Base-by-base conservation (phyloP, 2,888 invertebrate genomes). In the Cheilosia vernalis region DNA sequence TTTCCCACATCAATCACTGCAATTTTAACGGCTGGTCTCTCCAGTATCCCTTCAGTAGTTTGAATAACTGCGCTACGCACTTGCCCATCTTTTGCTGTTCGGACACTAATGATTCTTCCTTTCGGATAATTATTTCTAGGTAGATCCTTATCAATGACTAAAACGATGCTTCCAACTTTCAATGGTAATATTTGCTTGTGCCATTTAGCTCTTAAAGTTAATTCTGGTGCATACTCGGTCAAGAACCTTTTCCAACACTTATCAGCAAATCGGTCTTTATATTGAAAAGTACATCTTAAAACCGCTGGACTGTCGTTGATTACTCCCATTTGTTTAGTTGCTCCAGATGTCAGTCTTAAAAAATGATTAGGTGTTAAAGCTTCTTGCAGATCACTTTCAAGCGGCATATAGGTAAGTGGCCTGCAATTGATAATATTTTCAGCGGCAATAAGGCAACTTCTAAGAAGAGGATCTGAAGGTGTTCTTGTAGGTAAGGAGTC, bases 341-440 rank as follows among this genome's bases (percentile, higher is more conserved):
- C 77, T n/a, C 49, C 73, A n/a, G 21, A 21, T 21, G 21, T 21
- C 21, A 21, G 2, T 21, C 21, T 21, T 21, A 21, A 21, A 21
- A 21, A 88, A 74, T 89, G 88, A 55, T 88, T 89, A 0, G 87
- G 87, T 1, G 88, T 88, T 13, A 88, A 61, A 0, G 81, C 76
- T 47, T 87, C 84, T 1, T 79, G 58, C 73, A 85, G 6, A 60
- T 61, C 47, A 70, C 73, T 30, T 15, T 76, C 58, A 13, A 79
- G 5, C 2, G 56, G 73, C 6, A 72, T 10, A 10, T 42, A 60
- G 2, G 56, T 74, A 1, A 74, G 73, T 19, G 53, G 79, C 1
- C 88, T 53, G 4, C 74, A 76, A 40, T 89, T 89, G 0, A 89
- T 87, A 2, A 88, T 64, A 24, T 67, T 42, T 53, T 86, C 82